These are phyloP conservation scores for Ictalurus furcatus DNA, from an alignment of 2,113 vertebrate genomes.

Conservation along the genomic window DNA sequence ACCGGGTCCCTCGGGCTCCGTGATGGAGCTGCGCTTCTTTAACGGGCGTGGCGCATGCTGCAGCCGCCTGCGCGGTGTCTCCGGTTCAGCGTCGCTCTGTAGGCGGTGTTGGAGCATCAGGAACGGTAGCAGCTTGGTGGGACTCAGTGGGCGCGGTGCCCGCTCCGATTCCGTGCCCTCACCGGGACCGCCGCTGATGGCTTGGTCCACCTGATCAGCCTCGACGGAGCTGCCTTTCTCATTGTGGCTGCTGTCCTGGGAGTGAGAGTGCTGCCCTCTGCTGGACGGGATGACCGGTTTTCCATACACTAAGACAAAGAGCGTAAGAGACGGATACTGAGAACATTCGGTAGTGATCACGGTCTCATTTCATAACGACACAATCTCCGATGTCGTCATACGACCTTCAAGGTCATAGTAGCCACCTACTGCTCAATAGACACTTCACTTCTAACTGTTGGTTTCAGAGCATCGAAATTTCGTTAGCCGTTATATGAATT, in stretches of 20 bases:
- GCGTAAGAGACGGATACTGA: background rate
- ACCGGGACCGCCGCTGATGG: slow-evolving; percentile 54
- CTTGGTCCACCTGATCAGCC: slow-evolving; percentile 60
- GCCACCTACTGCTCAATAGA: background rate
- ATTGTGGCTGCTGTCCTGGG: slow-evolving; percentile 64
- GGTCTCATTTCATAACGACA: background rate
- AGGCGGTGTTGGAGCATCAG: slow-evolving; percentile 85
- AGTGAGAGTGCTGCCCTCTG: slow-evolving; percentile 58
- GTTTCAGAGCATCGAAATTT: background rate
- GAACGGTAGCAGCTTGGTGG: slow-evolving; percentile 93
- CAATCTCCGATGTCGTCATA: background rate
- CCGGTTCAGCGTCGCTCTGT: slow-evolving; percentile 86
- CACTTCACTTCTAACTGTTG: background rate
- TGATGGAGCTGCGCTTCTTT: slow-evolving; percentile 94
- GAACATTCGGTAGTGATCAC: background rate
- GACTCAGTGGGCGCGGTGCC: slow-evolving; percentile 88
- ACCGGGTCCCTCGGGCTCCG: slow-evolving; percentile 88
- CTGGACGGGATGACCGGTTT: slow-evolving; percentile 82
- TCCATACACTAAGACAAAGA: slow-evolving; percentile 78
- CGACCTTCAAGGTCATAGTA: background rate
- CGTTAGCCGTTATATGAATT: background rate
- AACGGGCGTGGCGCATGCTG: slow-evolving; percentile 87
- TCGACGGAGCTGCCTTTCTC: slow-evolving; percentile 65
- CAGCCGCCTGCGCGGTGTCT: slow-evolving; percentile 84
- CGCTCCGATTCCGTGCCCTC: slow-evolving; percentile 75